Percentiles rank a stretch among this genome's conserved stretches.
phyloP scores from a whole-genome alignment of 2,888 invertebrate species.

The Eupithecia subfuscata region DNA sequence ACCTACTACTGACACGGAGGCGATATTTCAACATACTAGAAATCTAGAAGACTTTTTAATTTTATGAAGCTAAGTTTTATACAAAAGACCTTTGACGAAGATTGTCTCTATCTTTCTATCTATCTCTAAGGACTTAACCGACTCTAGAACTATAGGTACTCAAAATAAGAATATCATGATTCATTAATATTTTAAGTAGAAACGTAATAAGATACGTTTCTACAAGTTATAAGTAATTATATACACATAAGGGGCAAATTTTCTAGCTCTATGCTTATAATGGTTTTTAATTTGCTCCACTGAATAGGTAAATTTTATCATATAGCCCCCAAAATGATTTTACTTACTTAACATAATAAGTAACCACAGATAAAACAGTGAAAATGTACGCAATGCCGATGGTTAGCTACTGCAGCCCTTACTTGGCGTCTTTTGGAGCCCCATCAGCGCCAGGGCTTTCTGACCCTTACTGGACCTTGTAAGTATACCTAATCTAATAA shows the following conservation, averaged over 20 bases:
- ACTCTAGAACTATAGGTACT: not conserved
- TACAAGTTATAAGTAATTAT: too few species aligned
- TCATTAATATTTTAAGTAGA: too few species aligned
- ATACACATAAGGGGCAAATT: too few species aligned
- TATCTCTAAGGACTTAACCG: not conserved
- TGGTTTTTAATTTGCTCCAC: not conserved
- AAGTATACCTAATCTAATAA: constrained; percentile 50
- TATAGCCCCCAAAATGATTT: not conserved
- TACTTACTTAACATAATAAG: not conserved
- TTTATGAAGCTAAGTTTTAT: not conserved
- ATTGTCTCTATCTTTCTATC: not conserved
- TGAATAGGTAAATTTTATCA: not conserved
- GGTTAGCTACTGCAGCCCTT: constrained; percentile 71
- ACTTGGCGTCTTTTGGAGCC: constrained; percentile 57
- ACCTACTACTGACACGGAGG: too few species aligned
- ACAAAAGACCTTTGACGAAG: not conserved
- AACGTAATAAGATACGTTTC: too few species aligned
- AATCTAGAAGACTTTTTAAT: not conserved
- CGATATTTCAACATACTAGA: not conserved
- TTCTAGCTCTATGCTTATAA: too few species aligned
- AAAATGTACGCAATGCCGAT: constrained; percentile 77
- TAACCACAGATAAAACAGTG: constrained; percentile 9
- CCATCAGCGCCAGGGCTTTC: constrained; percentile 55
- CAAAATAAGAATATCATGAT: too few species aligned
- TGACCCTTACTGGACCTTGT: constrained; percentile 75